Percentiles rank a stretch among this genome's conserved stretches.
Conservation (phyloP, 2,888 invertebrate genomes). For the Pegoplata infirma region DNA sequence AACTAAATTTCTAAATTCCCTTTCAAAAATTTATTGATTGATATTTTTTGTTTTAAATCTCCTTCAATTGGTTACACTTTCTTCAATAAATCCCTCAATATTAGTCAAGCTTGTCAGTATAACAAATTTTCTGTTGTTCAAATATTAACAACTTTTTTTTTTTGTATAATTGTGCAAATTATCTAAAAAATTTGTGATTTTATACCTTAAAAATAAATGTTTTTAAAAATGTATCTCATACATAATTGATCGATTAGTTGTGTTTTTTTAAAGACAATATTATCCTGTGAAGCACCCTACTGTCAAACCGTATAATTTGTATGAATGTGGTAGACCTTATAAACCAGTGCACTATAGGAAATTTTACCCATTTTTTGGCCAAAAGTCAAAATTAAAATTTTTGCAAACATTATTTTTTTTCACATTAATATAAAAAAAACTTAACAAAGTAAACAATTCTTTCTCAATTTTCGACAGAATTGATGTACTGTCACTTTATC, state of each 20-base stretch:
- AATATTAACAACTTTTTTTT: slow-evolving; percentile 20
- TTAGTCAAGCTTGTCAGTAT: slow-evolving; percentile 48
- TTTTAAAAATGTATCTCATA: slow-evolving; percentile 29
- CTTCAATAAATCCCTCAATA: slow-evolving; percentile 52
- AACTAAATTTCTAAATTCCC: background rate
- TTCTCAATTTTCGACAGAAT: too few species aligned
- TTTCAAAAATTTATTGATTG: slow-evolving; percentile 53
- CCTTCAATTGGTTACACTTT: slow-evolving; percentile 48
- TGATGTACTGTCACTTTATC: too few species aligned
- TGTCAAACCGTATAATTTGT: slow-evolving; percentile 25
- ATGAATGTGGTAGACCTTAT: slow-evolving; percentile 65
- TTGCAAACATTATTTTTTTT: too few species aligned
- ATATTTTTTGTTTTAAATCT: slow-evolving; percentile 1
- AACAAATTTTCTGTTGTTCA: slow-evolving; percentile 14
- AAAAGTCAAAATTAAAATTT: too few species aligned
- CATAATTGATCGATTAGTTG: slow-evolving; percentile 59
- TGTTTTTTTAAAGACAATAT: too few species aligned
- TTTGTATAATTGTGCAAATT: slow-evolving; percentile 46
- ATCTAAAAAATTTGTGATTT: slow-evolving; percentile 45
- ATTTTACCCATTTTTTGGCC: too few species aligned
- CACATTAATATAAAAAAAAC: too few species aligned
- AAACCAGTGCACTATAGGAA: too few species aligned
- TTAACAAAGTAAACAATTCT: too few species aligned
- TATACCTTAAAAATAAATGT: slow-evolving; percentile 29
- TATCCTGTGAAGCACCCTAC: slow-evolving; percentile 32